These are phyloP conservation scores for Caranx ignobilis DNA, from an alignment of 2,113 vertebrate species.

Conservation along the genomic window DNA sequence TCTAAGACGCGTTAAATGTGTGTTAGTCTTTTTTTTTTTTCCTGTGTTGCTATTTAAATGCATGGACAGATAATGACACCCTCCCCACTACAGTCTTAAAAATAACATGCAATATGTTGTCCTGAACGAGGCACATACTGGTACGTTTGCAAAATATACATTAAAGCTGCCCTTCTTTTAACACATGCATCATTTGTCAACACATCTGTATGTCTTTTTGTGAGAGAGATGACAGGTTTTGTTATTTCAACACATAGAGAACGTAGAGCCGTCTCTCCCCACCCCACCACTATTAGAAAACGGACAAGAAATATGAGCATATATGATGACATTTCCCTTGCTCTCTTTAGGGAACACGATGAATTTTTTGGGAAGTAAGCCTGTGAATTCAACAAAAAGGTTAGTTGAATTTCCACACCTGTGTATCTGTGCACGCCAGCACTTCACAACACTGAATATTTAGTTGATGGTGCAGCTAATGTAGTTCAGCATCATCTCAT, in stretches of 20 bases:
- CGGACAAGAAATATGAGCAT: neutral
- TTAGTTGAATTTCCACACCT: slow-evolving; percentile 18
- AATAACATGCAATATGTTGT: slow-evolving; percentile 59
- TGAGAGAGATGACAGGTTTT: slow-evolving; percentile 17
- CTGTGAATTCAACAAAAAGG: neutral
- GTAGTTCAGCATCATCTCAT: slow-evolving; percentile 12
- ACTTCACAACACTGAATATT: slow-evolving; percentile 2
- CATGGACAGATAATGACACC: slow-evolving; percentile 74
- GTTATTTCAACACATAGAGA: slow-evolving; percentile 13
- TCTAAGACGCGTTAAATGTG: slow-evolving; percentile 73
- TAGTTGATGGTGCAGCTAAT: slow-evolving; percentile 13
- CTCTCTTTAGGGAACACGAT: neutral
- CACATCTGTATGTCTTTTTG: slow-evolving; percentile 62
- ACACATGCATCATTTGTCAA: slow-evolving; percentile 66
- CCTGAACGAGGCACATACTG: slow-evolving; percentile 59
- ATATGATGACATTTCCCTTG: neutral
- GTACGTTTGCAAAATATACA: slow-evolving; percentile 67
- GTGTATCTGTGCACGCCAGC: neutral
- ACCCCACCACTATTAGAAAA: too few relatives aligned
- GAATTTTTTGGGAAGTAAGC: neutral
- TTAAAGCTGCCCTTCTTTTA: slow-evolving; percentile 78
- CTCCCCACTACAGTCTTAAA: slow-evolving; percentile 73
- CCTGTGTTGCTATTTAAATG: slow-evolving; percentile 80
- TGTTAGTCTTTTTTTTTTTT: slow-evolving; percentile 54
- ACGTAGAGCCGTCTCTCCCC: neutral